phyloP scores from a whole-genome alignment of 2,113 vertebrate genomes.

The Cyanoliseus patagonus region DNA sequence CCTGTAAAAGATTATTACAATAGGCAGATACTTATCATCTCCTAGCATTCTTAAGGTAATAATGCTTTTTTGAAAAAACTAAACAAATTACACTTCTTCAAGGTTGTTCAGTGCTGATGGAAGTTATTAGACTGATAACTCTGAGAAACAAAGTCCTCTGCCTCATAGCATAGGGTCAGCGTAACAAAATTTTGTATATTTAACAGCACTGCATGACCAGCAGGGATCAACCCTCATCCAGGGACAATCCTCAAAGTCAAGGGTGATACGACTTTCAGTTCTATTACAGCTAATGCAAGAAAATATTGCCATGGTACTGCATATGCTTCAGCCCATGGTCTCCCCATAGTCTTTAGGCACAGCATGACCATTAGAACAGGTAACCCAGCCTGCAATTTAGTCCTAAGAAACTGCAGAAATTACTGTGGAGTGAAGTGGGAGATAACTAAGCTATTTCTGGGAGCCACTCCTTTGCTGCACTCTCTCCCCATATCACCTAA shows the following conservation, averaged over 20 bases:
- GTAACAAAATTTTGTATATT: neutral
- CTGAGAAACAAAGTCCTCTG: neutral
- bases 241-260: neutral
- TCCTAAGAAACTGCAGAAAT: neutral
- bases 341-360: neutral
- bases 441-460: neutral
- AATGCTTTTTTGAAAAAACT: neutral
- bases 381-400: neutral
- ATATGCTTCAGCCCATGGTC: neutral
- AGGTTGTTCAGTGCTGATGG: neutral
- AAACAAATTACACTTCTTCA: neutral
- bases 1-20: conserved; percentile 5
- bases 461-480: neutral
- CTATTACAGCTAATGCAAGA: neutral
- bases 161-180: neutral
- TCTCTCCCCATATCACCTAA: neutral
- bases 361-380: neutral
- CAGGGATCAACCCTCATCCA: neutral
- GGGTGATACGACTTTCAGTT: neutral
- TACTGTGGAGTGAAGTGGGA: accelerated
- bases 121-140: neutral
- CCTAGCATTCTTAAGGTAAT: neutral
- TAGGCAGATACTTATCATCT: neutral
- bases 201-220: neutral
- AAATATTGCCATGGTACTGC: neutral